Base-by-base conservation (phyloP, 2,888 invertebrate genomes). In the Synanthedon formicaeformis region DNA sequence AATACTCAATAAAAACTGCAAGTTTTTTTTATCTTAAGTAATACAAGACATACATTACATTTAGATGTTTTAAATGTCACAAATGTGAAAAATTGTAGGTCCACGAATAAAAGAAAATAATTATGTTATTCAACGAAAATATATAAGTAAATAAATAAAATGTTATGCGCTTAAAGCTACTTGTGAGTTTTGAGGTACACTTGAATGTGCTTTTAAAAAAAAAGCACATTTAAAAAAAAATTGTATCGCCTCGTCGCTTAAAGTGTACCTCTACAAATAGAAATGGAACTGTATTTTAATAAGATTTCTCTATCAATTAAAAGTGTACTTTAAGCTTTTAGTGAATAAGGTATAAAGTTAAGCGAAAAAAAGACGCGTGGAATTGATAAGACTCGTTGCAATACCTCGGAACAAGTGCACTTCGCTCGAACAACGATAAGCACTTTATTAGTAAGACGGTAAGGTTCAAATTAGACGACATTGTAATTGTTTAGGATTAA, bases 401-500 rank as follows among this genome's bases (percentile, higher is more conserved):
- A 57, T 60, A 60, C 59, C 60, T 59, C 60, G 56, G 50, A 56
- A 23, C 53, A 59, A 74, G 73, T 73, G 73, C 73, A 71, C 73
- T 73, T 67, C 58, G 14, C 18, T 54, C 53, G 59, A 64, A 66
- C 72, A 71, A 74, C 71, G 69, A 71, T 66, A 62, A 64, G 58
- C 57, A 16, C 16, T 16, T 62, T 67, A 62, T 58, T 55, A 52
- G 51, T 59, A 59, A 54, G 41, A 52, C 48, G 48, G 52, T 64
- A 63, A 58, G 59, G 56, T 59, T 57, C 50, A 62, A 57, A 60
- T 57, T 64, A 13, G 45, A 45, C 45, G 14, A 34, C 34, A 45
- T 13, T 13, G 5, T 23, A 8, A 45, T n/a, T 45, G 45, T 13
- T 45, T 13, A 45, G 45, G 14, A 14, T 13, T 45, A 45, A 45